These are phyloP conservation scores for Teleiodes luculella DNA, from an alignment of 2,888 invertebrate genomes.

Conservation along the genomic window DNA sequence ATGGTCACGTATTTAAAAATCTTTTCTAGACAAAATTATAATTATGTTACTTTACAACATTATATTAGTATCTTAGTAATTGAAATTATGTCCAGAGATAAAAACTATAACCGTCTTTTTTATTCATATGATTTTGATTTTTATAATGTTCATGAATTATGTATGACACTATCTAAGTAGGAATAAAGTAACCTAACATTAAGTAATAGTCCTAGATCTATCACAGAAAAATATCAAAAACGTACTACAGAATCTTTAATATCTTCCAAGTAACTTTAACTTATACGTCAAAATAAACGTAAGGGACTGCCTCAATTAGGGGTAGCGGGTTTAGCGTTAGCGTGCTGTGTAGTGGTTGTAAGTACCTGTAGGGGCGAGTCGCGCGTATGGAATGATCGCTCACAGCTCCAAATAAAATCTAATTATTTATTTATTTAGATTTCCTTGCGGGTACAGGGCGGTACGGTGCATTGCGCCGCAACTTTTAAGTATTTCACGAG, in stretches of 20 bases:
- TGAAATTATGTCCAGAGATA: no score
- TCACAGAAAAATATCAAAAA: constrained; percentile 74
- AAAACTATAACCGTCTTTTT: no score
- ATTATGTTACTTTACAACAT: no score
- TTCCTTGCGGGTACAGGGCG: no score
- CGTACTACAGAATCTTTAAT: constrained; percentile 31
- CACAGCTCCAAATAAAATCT: no score
- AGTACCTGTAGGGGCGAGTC: no score
- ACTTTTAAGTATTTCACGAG: no score
- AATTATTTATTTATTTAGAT: no score
- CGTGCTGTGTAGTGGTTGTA: neutral
- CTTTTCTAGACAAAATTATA: neutral
- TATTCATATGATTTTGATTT: neutral
- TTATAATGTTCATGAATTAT: neutral
- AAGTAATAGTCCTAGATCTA: constrained; percentile 65
- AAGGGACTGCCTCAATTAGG: constrained; percentile 2
- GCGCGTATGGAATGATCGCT: no score
- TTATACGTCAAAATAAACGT: constrained; percentile 7
- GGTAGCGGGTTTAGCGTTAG: neutral
- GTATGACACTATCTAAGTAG: neutral
- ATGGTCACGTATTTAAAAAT: constrained; percentile 6
- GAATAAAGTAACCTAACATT: constrained; percentile 12
- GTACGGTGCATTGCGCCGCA: no score
- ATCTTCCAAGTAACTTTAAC: constrained; percentile 12
- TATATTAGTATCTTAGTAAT: no score